phyloP scores from a whole-genome alignment of 2,797 vertebrate species.

The Myotis findleyi region DNA sequence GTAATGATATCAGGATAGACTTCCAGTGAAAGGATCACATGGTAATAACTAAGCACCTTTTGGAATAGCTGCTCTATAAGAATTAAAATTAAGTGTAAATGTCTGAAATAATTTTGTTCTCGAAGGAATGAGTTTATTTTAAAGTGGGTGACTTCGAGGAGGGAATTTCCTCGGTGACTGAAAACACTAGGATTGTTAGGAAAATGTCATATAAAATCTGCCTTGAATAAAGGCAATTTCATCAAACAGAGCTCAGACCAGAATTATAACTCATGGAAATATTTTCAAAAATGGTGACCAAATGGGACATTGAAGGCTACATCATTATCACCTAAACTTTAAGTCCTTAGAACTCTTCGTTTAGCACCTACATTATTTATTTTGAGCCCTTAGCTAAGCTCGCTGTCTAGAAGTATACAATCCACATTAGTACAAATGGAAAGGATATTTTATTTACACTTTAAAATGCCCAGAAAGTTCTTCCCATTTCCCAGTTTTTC shows the following conservation, averaged over 20 bases:
- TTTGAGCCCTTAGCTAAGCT: slow-evolving; percentile 4
- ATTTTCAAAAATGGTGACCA: slow-evolving; percentile 11
- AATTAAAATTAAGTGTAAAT: not conserved
- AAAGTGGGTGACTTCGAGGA: not conserved
- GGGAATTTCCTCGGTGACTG: not conserved
- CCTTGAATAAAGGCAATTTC: slow-evolving; percentile 62
- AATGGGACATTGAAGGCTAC: not conserved
- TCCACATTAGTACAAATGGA: slow-evolving; percentile 1
- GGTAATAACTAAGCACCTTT: not conserved
- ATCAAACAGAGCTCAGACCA: not conserved
- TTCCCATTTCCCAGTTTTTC: slow-evolving; percentile 51
- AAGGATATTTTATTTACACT: slow-evolving; percentile 51
- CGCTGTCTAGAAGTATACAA: not conserved
- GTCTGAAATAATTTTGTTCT: slow-evolving; percentile 40
- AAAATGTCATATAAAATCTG: not conserved
- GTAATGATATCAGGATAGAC: not conserved
- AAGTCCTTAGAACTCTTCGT: not conserved
- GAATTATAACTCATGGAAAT: slow-evolving; percentile 12
- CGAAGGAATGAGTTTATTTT: not conserved
- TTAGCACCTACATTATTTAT: not conserved
- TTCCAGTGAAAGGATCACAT: not conserved
- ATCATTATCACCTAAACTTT: not conserved
- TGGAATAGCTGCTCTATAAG: not conserved
- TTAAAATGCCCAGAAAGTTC: slow-evolving; percentile 60
- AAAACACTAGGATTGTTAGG: not conserved